phyloP scores from a whole-genome alignment of 2,888 invertebrate species.

The Chelonus formosanus region DNA sequence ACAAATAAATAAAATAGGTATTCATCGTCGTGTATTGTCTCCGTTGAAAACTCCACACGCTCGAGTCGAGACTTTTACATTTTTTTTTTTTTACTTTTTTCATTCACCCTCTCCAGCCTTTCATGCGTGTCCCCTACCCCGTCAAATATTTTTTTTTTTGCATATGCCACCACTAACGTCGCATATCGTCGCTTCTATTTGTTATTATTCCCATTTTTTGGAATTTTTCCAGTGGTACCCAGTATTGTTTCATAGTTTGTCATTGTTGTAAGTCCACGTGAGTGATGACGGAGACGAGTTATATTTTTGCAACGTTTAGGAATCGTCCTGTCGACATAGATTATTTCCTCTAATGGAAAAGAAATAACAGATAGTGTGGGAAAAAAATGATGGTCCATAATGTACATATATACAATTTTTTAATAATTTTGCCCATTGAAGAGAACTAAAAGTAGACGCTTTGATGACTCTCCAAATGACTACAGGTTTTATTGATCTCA shows the following conservation, averaged over 20 bases:
- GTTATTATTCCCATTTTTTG: constrained; percentile 64
- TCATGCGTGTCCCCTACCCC: constrained; percentile 20
- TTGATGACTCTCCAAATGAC: constrained; percentile 63
- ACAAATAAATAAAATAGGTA: constrained; percentile 66
- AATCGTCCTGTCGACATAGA: constrained; percentile 6
- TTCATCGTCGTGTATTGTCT: constrained; percentile 64
- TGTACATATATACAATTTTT: background rate
- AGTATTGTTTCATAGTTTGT: constrained; percentile 65
- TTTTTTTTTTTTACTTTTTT: constrained; percentile 46
- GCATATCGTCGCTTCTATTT: constrained; percentile 23
- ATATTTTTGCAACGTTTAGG: background rate
- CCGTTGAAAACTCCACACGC: constrained; percentile 58
- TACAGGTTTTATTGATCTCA: constrained; percentile 61
- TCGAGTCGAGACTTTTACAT: constrained; percentile 61
- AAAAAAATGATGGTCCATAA: constrained; percentile 4
- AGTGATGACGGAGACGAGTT: constrained; percentile 28
- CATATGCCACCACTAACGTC: constrained; percentile 13
- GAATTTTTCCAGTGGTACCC: constrained; percentile 65
- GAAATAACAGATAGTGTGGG: constrained; percentile 1
- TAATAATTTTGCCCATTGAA: too few relatives aligned
- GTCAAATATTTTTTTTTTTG: constrained; percentile 30
- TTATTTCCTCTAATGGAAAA: constrained; percentile 14
- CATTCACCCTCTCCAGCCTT: constrained; percentile 43
- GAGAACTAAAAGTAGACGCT: constrained; percentile 29
- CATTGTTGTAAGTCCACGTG: constrained; percentile 58